Evolutionary conservation across 2,797 vertebrate species (phyloP), one percentile per base, ranked within the genome.

Genomic region (Periparus ater): DNA sequence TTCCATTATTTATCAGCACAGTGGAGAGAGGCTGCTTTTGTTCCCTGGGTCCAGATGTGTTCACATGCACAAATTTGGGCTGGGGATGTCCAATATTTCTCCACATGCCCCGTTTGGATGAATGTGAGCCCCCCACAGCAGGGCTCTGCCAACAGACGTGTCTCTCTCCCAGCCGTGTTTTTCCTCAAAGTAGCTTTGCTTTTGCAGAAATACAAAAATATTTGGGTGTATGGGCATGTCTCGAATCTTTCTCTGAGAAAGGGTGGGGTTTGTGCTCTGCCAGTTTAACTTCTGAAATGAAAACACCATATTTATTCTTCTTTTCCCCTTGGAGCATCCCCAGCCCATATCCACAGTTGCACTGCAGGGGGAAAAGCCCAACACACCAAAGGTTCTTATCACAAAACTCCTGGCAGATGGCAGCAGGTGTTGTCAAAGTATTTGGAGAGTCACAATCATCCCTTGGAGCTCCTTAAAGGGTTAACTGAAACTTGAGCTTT

Each of bases 1-100:
- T 86, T 95, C 88, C 86, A 55, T 97, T 97, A 97, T 97, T 97
- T 96, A 97, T 96, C 25, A 63, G 67, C 11, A 4, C 8, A 3
- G 48, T 1, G 50, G 68, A 30, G 78, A 6, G 25, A 86, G 58
- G 61, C 84, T 0, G 45, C 85, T 94, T 95, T 93, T 94, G 86
- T 94, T 94, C 83, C 77, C 58, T 6, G 18, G 23, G 14, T 58
- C 93, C 90, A 88, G 83, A 85, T 91, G 86, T 91, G 86, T 2
- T 4, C 75, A 48, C 40, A 1, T 34, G 44, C 79, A 45, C 32
- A 1, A 0, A 1, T 3, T 80, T 18, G 2, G 51, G 13, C 10
- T 20, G 34, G 34, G 32, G 7, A 44, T 13, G 44, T 7, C 89
- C 7, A 10, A 0, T 30, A 18, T 83, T 89, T 74, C 75, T 23